These are phyloP conservation scores for Drosophila pallidifrons DNA, from an alignment of 1,140 invertebrate species.

Conservation along the genomic window DNA sequence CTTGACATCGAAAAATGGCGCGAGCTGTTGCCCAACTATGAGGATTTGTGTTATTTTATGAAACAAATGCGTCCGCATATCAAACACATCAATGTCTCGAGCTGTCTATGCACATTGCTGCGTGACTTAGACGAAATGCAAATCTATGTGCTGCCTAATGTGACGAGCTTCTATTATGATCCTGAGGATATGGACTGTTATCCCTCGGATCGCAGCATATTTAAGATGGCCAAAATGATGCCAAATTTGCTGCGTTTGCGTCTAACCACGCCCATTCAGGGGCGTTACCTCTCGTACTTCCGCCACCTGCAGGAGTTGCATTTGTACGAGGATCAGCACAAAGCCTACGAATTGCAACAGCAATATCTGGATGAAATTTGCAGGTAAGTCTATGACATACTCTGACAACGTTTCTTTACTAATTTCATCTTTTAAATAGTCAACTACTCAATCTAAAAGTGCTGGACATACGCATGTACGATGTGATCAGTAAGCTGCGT, in stretches of 20 bases:
- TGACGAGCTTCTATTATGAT: slow-evolving; percentile 63
- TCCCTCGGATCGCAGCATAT: slow-evolving; percentile 68
- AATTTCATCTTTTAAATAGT: slow-evolving; percentile 19
- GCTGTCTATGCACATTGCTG: slow-evolving; percentile 63
- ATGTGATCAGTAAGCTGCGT: slow-evolving; percentile 63
- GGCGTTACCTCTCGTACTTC: slow-evolving; percentile 61
- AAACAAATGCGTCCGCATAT: slow-evolving; percentile 54
- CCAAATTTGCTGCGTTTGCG: slow-evolving; percentile 62
- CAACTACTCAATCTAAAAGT: slow-evolving; percentile 57
- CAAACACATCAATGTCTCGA: slow-evolving; percentile 52
- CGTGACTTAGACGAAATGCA: slow-evolving; percentile 73
- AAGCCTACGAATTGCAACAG: slow-evolving; percentile 69
- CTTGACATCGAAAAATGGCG: slow-evolving; percentile 71
- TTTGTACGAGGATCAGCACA: slow-evolving; percentile 74
- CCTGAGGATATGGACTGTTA: slow-evolving; percentile 74
- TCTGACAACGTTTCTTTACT: too few relatives aligned
- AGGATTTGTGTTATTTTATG: slow-evolving; percentile 71
- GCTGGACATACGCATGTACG: slow-evolving; percentile 71
- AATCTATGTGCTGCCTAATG: slow-evolving; percentile 59
- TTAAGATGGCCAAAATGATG: slow-evolving; percentile 59
- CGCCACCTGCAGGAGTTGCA: slow-evolving; percentile 66
- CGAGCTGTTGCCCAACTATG: slow-evolving; percentile 58
- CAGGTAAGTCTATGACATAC: slow-evolving; percentile 34
- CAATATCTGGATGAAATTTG: slow-evolving; percentile 71
- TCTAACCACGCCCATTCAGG: slow-evolving; percentile 72